phyloP scores from a whole-genome alignment of 2,888 invertebrate species.

The Galerucella pusilla region DNA sequence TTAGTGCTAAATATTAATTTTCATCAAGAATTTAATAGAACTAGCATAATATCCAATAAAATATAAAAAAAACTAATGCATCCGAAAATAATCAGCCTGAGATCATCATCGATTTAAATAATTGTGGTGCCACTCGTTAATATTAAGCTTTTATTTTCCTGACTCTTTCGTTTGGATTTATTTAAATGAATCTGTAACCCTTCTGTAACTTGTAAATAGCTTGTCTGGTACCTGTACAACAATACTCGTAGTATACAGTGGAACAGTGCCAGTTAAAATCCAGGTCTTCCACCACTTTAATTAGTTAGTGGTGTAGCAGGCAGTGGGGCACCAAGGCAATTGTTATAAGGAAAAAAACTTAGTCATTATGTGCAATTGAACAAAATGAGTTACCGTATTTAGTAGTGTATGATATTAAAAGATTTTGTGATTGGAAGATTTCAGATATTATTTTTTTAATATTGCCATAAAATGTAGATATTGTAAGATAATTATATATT shows the following conservation, averaged over 20 bases:
- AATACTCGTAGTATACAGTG: constrained; percentile 62
- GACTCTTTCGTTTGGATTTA: constrained; percentile 9
- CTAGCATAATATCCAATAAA: not conserved
- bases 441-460: constrained; percentile 57
- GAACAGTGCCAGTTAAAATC: constrained; percentile 64
- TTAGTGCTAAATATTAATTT: too few relatives aligned
- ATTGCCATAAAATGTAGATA: constrained; percentile 54
- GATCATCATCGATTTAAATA: constrained; percentile 21
- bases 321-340: constrained; percentile 63
- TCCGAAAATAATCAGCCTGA: not conserved
- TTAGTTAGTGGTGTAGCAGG: constrained; percentile 61
- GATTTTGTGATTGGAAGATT: constrained; percentile 56
- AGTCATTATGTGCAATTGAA: constrained; percentile 59
- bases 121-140: constrained; percentile 30
- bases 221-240: constrained; percentile 64
- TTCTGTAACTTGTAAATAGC: constrained; percentile 54
- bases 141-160: constrained; percentile 31
- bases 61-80: too few relatives aligned
- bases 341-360: constrained; percentile 50
- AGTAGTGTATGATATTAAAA: constrained; percentile 51
- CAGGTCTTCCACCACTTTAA: constrained; percentile 63
- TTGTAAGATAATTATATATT: constrained; percentile 48
- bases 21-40: too few relatives aligned
- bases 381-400: constrained; percentile 53
- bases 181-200: constrained; percentile 17